Base-by-base conservation (phyloP, 2,797 vertebrate species). In the Helarctos malayanus region DNA sequence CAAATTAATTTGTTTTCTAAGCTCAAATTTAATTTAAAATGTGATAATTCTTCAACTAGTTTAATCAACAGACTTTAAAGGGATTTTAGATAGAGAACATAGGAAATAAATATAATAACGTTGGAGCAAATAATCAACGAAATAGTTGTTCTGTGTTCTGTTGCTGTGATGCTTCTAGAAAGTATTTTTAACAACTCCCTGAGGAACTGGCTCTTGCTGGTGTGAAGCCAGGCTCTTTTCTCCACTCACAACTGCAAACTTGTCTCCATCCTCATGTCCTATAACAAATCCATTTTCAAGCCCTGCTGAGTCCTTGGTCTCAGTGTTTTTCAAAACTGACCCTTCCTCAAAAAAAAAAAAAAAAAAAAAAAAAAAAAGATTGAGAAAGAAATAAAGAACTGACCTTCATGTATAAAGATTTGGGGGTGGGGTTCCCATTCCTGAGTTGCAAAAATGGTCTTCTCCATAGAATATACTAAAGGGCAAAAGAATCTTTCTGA, bases 81-180 rank as follows among this genome's bases (percentile, higher is more conserved):
- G 29, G 7, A 80, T 96, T 98, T 75, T 2, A 21, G 7, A 68
- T 19, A 86, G 85, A 97, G 93, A 95, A 92, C 19, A 95, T 94
- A 97, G 97, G 95, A 97, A 98, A 98, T 92, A 96, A 95, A 97
- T 86, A 87, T 35, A 97, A 97, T 87, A 97, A 95, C 93, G 96
- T 59, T 95, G 92, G 96, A 65, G 12, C 54, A 97, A 97, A 84
- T 91, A 96, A 94, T 95, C 63, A 89, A 54, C 79, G 45, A 89
- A 89, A 79, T 54, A 88, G 94, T 83, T 95, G 57, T 68, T 90
- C 88, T 82, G 71, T 54, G 56, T 95, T 95, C 83, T 89, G 59
- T 87, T 95, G 95, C 92, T 82, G 63, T 94, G 75, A 65, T 95
- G 47, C 69, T 93, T 79, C 89, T 59, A 84, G 75, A 59, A 88